These are phyloP conservation scores for Marronus borbonicus DNA, from an alignment of 2,888 invertebrate species.

Conservation along the genomic window DNA sequence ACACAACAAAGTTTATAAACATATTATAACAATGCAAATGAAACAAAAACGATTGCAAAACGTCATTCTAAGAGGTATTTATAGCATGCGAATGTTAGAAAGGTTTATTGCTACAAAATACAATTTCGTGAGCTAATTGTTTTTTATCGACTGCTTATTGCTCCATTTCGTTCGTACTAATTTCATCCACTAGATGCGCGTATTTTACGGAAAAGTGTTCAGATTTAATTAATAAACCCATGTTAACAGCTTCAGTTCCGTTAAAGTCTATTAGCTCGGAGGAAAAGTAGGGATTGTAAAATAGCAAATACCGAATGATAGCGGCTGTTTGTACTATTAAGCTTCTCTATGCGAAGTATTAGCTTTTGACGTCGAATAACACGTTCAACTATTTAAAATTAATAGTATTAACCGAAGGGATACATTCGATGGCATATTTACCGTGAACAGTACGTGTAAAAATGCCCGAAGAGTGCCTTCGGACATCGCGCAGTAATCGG, in stretches of 20 bases:
- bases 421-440: background rate
- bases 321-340: background rate
- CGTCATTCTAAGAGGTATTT: too few species aligned
- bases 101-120: too few species aligned
- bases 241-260: background rate
- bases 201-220: background rate
- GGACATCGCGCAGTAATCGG: constrained; percentile 19
- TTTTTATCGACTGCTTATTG: too few species aligned
- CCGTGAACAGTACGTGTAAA: constrained; percentile 10
- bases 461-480: constrained; percentile 21
- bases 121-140: too few species aligned
- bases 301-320: constrained; percentile 5
- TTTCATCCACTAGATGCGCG: too few species aligned
- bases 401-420: constrained; percentile 20
- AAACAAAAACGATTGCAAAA: too few species aligned
- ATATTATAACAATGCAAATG: too few species aligned
- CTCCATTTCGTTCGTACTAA: too few species aligned
- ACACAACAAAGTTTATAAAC: too few species aligned
- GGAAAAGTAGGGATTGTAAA: background rate
- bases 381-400: constrained; percentile 32
- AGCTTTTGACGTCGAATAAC: constrained; percentile 20
- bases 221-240: background rate
- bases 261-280: constrained; percentile 21
- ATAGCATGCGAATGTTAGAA: too few species aligned
- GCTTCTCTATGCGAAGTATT: constrained; percentile 18